phyloP scores from a whole-genome alignment of 2,888 invertebrate species.

The Leistus spinibarbis region DNA sequence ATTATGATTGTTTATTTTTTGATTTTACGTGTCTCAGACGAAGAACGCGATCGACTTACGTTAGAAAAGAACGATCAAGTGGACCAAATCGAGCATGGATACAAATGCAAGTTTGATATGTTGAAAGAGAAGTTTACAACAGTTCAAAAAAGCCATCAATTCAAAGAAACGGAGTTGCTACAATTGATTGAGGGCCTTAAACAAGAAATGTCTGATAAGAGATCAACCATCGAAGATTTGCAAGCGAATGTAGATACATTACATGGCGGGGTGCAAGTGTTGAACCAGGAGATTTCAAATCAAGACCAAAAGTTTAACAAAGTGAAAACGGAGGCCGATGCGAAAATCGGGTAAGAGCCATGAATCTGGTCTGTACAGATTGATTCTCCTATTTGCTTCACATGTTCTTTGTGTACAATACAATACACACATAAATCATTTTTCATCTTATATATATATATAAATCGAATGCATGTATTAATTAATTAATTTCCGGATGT shows the following conservation, averaged over 20 bases:
- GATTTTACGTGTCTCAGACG: constrained; percentile 58
- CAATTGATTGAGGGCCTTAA: constrained; percentile 56
- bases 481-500: not conserved
- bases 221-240: constrained; percentile 54
- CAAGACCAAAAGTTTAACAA: constrained; percentile 52
- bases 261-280: constrained; percentile 57
- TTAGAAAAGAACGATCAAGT: constrained; percentile 68
- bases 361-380: not conserved
- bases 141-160: constrained; percentile 55
- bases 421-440: not conserved
- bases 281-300: constrained; percentile 56
- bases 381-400: not conserved
- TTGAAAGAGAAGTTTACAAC: constrained; percentile 57
- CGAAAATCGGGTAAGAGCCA: constrained; percentile 58
- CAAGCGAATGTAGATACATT: constrained; percentile 57
- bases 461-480: not conserved
- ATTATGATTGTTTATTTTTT: not conserved
- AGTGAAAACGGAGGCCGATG: constrained; percentile 52
- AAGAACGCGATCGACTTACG: constrained; percentile 69
- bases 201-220: constrained; percentile 54
- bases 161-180: constrained; percentile 55
- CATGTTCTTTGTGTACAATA: not conserved
- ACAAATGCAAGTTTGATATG: constrained; percentile 59
- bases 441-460: not conserved
- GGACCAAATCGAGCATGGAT: constrained; percentile 65